Conservation (phyloP, 23 tunicate species). For the Phallusia fumigata region DNA sequence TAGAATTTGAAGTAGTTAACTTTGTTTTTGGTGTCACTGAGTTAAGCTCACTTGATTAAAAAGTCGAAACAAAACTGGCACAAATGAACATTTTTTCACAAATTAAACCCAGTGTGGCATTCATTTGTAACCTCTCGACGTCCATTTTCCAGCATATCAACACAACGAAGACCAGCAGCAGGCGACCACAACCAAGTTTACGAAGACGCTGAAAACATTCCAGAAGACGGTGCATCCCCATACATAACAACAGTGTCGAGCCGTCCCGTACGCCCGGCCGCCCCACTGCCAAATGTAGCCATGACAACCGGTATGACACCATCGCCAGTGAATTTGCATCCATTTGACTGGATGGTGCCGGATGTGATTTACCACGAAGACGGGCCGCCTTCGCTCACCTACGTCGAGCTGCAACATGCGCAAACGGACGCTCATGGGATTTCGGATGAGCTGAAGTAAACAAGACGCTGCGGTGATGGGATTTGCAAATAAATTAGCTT, state of each 20-base stretch:
- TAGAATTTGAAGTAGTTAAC: too few species aligned
- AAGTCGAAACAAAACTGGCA: too few species aligned
- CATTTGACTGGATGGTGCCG: conserved; percentile 9
- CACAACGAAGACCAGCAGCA: too few species aligned
- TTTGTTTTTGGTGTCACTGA: too few species aligned
- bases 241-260: too few species aligned
- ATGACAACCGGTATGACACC: background rate
- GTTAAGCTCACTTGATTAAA: too few species aligned
- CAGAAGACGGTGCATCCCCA: background rate
- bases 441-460: background rate
- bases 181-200: background rate
- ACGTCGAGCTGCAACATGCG: background rate
- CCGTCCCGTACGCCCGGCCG: background rate
- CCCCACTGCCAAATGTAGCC: background rate
- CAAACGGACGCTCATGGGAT: background rate
- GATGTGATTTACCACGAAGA: background rate
- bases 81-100: too few species aligned
- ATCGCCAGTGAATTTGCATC: background rate
- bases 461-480: too few species aligned
- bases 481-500: too few species aligned
- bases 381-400: background rate
- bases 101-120: too few species aligned
- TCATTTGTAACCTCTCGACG: too few species aligned
- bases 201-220: background rate
- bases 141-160: background rate